phyloP scores from a whole-genome alignment of 2,888 invertebrate species.

The Idaea biselata region DNA sequence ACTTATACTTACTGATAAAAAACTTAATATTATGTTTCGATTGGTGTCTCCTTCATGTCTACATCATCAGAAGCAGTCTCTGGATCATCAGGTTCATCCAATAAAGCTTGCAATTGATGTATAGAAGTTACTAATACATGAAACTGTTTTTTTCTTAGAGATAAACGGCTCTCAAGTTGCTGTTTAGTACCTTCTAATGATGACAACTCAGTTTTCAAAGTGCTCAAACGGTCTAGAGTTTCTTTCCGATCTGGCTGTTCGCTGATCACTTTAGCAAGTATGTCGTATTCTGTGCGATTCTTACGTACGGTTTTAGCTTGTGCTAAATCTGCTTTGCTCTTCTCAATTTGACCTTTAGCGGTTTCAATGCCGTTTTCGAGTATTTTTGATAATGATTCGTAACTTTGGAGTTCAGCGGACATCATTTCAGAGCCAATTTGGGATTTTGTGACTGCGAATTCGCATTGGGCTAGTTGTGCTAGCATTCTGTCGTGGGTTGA shows the following conservation, averaged over 20 bases:
- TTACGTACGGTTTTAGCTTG: constrained; percentile 93
- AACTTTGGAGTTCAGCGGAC: constrained; percentile 90
- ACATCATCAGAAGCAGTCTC: constrained; percentile 61
- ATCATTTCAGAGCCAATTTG: constrained; percentile 90
- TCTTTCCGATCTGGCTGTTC: constrained; percentile 94
- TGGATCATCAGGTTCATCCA: constrained; percentile 86
- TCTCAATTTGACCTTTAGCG: constrained; percentile 90
- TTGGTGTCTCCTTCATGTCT: constrained; percentile 61
- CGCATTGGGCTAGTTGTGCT: constrained; percentile 91
- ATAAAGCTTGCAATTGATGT: constrained; percentile 89
- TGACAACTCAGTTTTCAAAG: constrained; percentile 86
- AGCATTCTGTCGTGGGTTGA: constrained; percentile 89
- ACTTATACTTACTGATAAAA: no score
- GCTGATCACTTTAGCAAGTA: constrained; percentile 93
- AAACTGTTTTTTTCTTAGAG: constrained; percentile 93
- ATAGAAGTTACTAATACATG: constrained; percentile 93
- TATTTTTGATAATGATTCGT: constrained; percentile 87
- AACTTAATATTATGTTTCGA: constrained; percentile 36
- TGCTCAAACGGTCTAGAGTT: constrained; percentile 84
- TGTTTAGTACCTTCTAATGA: constrained; percentile 86
- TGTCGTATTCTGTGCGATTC: constrained; percentile 95
- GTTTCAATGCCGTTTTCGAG: constrained; percentile 89
- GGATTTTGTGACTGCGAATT: constrained; percentile 92
- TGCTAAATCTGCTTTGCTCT: constrained; percentile 89
- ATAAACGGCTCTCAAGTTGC: constrained; percentile 87